Evolutionary conservation across 1,140 invertebrate genomes (phyloP), one percentile per base, ranked within the genome.

Genomic region (Drosophila baimaii): DNA sequence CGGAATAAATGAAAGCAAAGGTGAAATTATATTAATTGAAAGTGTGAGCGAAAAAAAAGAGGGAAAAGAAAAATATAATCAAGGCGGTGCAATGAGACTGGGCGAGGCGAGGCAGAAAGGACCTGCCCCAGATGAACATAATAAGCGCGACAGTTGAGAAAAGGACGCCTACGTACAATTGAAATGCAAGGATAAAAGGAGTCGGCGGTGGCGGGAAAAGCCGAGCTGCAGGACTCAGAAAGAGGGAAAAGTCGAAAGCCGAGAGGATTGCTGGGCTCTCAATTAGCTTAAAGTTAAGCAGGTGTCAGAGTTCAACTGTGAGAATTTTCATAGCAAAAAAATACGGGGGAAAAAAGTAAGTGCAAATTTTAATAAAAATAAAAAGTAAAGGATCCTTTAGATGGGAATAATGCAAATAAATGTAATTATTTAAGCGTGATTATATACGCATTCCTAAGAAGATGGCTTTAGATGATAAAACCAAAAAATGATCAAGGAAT

Each of bases 11-110:
- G 58, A 79, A 73, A 77, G 77, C 65, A 61, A 78, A 77, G 66
- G 81, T 84, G 81, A 79, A 79, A 77, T 79, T 84, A 72, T 80
- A 73, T 72, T 79, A 81, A 84, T 79, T 79, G 66, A 84, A 83
- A 83, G 55, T 77, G 77, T 66, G 51, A 46, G 41, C 41, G 43
- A n/a, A 68, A 31, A 54, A 56, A 44, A 35, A n/a, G 43, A 43
- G 35, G 19, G 51, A n/a, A 51, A 70, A 68, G 54, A 51, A 77
- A 43, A 65, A 62, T 39, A 49, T 56, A 69, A 55, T 64, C 46
- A 55, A 63, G 39, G 39, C 58, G 66, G 29, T 71, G 70, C 33
- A 57, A 39, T 43, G 72, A 29, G 25, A 65, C 31, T n/a, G 21
- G 31, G 23, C 19, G 25, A 13, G 39, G 17, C 25, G 39, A 19